Conservation (phyloP, 2,888 invertebrate species). For the Drepana falcataria region DNA sequence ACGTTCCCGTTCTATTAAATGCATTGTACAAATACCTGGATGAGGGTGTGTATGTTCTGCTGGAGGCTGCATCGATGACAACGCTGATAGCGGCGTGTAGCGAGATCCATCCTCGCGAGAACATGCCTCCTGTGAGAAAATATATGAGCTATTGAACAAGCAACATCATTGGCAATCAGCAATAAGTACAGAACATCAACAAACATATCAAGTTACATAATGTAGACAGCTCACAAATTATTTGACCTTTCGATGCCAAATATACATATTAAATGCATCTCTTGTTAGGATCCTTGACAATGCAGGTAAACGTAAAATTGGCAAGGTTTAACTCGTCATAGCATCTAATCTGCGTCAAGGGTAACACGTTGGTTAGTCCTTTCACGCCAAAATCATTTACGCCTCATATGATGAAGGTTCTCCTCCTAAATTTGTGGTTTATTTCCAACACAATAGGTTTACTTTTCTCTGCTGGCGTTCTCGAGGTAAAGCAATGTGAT, state of each 20-base stretch:
- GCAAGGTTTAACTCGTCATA: slow-evolving; percentile 54
- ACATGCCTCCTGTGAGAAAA: slow-evolving; percentile 57
- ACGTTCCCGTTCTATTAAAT: too few species aligned
- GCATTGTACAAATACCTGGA: slow-evolving; percentile 61
- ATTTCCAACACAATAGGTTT: slow-evolving; percentile 36
- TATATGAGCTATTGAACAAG: background rate
- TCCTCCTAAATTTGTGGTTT: slow-evolving; percentile 32
- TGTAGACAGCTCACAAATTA: too few species aligned
- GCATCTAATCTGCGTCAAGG: slow-evolving; percentile 55
- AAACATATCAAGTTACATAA: too few species aligned
- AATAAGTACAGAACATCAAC: background rate
- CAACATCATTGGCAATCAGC: background rate
- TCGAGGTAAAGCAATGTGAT: slow-evolving; percentile 48
- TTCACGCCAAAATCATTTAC: slow-evolving; percentile 52
- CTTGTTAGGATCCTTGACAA: slow-evolving; percentile 18
- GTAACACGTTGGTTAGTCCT: slow-evolving; percentile 47
- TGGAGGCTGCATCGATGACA: slow-evolving; percentile 93
- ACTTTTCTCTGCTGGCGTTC: slow-evolving; percentile 38
- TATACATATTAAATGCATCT: background rate
- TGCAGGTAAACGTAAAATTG: slow-evolving; percentile 38
- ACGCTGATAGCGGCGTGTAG: slow-evolving; percentile 89
- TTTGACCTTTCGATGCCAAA: background rate
- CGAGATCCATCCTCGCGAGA: slow-evolving; percentile 70
- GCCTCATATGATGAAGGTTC: slow-evolving; percentile 33
- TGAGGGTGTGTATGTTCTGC: slow-evolving; percentile 76